Percentiles rank a stretch among this genome's conserved stretches.
Evolutionary conservation across 2,113 vertebrate species (phyloP).

Genomic region (Halcyon senegalensis): DNA sequence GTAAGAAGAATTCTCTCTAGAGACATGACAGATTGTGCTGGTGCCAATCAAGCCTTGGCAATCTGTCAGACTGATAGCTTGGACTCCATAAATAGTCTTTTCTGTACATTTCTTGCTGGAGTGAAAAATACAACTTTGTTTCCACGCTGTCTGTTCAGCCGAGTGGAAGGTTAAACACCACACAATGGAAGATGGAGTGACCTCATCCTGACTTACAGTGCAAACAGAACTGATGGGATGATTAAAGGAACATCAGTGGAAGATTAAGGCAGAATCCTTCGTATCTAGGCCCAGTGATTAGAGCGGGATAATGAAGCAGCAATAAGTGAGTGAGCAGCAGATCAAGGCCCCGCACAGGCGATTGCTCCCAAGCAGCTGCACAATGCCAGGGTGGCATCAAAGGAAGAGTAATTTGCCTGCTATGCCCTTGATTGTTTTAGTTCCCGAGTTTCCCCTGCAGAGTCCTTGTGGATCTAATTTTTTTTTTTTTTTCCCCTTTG

Average conservation of each 20-base stretch:
- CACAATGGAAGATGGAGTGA: neutral
- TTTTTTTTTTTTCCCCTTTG: neutral
- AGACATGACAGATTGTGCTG: neutral
- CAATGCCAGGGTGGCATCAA: neutral
- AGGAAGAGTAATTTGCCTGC: neutral
- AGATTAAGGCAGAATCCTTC: slow-evolving; percentile 57
- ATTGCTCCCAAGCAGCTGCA: neutral
- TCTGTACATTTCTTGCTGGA: neutral
- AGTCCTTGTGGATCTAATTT: neutral
- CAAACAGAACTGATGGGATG: slow-evolving; percentile 7
- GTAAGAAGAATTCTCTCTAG: neutral
- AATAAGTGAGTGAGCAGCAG: slow-evolving; percentile 23
- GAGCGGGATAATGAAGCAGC: slow-evolving; percentile 34
- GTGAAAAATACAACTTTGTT: neutral
- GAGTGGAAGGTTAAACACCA: neutral
- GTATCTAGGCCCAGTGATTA: slow-evolving; percentile 31
- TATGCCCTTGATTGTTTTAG: neutral
- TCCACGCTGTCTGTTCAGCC: neutral
- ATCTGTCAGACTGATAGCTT: neutral
- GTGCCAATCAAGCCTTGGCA: neutral
- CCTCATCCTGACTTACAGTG: neutral
- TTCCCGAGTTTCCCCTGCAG: neutral
- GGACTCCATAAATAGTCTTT: neutral
- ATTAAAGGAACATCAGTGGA: slow-evolving; percentile 41
- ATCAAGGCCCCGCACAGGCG: neutral